Evolutionary conservation across 1,140 invertebrate genomes (phyloP).

Genomic region (Diabrotica undecimpunctata): DNA sequence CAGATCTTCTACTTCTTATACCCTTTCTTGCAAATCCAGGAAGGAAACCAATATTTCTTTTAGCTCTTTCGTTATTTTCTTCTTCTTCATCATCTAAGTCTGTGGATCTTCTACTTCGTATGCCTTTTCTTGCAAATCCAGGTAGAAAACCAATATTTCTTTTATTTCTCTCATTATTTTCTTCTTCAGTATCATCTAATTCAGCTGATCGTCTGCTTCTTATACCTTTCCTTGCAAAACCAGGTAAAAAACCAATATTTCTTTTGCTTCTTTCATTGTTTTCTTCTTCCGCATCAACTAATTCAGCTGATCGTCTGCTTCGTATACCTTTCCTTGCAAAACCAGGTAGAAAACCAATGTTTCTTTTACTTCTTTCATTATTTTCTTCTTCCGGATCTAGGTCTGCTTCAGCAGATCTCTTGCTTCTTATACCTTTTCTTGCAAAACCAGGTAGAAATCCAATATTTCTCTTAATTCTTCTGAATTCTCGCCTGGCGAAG

Average conservation of each 20-base stretch:
- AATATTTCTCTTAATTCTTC: conserved; percentile 5
- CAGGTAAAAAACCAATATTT: conserved; percentile 22
- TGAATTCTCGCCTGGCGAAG: conserved; percentile 13
- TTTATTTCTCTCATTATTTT: conserved; percentile 21
- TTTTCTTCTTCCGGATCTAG: conserved; percentile 15
- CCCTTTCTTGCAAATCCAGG: conserved; percentile 27
- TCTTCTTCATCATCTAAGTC: conserved; percentile 21
- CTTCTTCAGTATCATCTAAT: conserved; percentile 17
- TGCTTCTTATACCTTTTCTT: conserved; percentile 17
- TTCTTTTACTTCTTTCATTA: conserved; percentile 4
- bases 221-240: conserved; percentile 24
- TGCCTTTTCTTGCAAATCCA: conserved; percentile 24
- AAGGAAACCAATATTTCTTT: conserved; percentile 22
- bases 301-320: conserved; percentile 5
- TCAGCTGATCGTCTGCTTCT: conserved; percentile 21
- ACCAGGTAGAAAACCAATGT: conserved; percentile 20
- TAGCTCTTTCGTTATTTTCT: conserved; percentile 19
- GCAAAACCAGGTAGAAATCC: conserved; percentile 24
- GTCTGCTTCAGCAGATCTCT: conserved; percentile 4
- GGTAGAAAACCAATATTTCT: conserved; percentile 26
- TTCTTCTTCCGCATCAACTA: conserved; percentile 17
- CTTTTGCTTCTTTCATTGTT: conserved; percentile 10
- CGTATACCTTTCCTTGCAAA: conserved; percentile 23
- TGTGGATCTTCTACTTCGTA: background rate
- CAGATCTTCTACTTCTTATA: conserved; percentile 1